Evolutionary conservation across 2,797 vertebrate species (phyloP), one percentile per base, ranked within the genome.

Genomic region (Neosalanx taihuensis): DNA sequence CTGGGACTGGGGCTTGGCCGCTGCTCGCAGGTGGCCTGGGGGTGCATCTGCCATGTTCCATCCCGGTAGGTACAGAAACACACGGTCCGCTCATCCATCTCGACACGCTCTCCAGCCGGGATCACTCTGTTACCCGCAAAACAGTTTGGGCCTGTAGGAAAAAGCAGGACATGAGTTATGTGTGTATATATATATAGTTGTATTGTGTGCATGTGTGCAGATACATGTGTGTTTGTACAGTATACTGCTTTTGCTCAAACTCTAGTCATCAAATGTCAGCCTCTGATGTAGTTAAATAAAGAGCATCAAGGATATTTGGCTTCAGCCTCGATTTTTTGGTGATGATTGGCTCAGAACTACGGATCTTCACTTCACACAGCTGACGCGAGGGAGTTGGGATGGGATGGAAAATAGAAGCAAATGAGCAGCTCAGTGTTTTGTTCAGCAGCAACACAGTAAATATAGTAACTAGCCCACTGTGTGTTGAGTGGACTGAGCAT

Each of bases 91-190:
- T 88, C 85, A n/a, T 91, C 89, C 0, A 92, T 81, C 80, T 91
- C 75, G 57, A 93, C 90, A 0, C 87, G 90, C 67, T 91, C 88
- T 3, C 93, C 93, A 0, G 89, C 92, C 3, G 91, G 84, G 75
- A 94, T 94, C 76, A 94, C 87, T 41, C 79, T 75, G 83, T 78
- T 92, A 7, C 92, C 92, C 0, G 87, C 93, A 33, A 92, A 94
- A 81, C 93, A 94, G 87, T 94, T 94, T 1, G 93, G 91, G 65
- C 93, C 93, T 94, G 72, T n/a, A n/a, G 18, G 15, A 5, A 3
- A 69, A 20, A 30, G 59, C 59, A n/a, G 56, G 35, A 72, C 15
- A 37, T 18, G 13, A 62, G 33, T 46, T 20, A 12, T 20, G 23
- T 49, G 31, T 64, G 35, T 37, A 18, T 35, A 17, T 33, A 2